Conservation (phyloP, 2,113 vertebrate genomes). For the Xerus inauris region DNA sequence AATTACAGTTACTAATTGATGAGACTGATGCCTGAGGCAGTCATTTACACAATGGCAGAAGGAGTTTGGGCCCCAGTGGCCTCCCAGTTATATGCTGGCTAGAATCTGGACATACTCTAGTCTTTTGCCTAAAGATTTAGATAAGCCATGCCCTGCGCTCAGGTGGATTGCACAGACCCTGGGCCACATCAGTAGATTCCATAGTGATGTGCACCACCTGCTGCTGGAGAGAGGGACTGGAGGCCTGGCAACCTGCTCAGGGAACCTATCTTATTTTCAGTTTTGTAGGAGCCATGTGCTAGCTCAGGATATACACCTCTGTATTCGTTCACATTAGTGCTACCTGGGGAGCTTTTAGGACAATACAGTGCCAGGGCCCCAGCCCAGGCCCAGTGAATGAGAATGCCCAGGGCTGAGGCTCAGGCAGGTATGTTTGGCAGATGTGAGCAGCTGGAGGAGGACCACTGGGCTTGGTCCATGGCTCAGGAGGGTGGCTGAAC, state of each 20-base stretch:
- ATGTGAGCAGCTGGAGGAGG: background rate
- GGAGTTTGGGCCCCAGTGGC: background rate
- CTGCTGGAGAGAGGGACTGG: background rate
- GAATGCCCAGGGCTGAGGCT: fast-evolving
- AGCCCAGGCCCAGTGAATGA: background rate
- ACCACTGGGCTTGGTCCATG: too few species aligned
- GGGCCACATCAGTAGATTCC: background rate
- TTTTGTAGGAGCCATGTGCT: background rate
- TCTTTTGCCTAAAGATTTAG: background rate
- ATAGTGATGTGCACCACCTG: fast-evolving
- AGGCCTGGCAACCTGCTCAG: background rate
- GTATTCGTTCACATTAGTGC: background rate
- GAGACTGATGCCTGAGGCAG: background rate
- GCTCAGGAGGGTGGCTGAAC: background rate
- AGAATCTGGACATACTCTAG: background rate
- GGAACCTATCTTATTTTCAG: background rate
- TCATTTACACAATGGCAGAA: background rate
- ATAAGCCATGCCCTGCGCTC: background rate
- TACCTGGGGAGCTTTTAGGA: background rate
- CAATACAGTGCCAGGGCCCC: background rate
- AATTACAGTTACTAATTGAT: conserved; percentile 21
- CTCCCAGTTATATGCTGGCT: background rate
- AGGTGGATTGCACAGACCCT: background rate
- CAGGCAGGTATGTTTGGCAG: fast-evolving
- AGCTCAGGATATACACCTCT: background rate